Percentiles rank a stretch among this genome's conserved stretches.
Evolutionary conservation across 2,113 vertebrate genomes (phyloP).

Genomic region (Chionis minor): DNA sequence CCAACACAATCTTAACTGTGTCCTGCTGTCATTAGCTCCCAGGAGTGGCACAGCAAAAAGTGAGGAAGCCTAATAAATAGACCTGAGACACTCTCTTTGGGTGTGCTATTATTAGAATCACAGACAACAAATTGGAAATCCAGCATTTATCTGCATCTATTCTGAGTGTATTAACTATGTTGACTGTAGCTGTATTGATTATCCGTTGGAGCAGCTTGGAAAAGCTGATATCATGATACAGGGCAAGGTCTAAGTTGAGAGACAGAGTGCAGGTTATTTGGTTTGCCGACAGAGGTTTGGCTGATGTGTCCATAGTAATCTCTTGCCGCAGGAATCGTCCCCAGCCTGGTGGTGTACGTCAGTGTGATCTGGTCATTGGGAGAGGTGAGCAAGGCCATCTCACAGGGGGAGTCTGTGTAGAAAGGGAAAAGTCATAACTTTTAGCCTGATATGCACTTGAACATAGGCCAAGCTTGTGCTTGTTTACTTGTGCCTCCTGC

Average conservation of each 20-base stretch:
- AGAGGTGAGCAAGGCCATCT: not conserved
- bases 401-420: not conserved
- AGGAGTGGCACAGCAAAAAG: not conserved
- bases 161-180: not conserved
- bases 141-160: slow-evolving; percentile 25
- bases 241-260: not conserved
- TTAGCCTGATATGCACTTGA: not conserved
- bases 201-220: not conserved
- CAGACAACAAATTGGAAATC: not conserved
- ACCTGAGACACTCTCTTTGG: not conserved
- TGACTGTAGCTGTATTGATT: slow-evolving; percentile 27
- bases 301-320: accelerated
- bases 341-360: not conserved
- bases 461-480: not conserved
- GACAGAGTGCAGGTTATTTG: not conserved
- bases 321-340: not conserved
- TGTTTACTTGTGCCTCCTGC: not conserved
- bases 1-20: not conserved
- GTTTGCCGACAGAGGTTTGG: not conserved
- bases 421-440: not conserved
- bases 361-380: not conserved
- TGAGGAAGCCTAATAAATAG: not conserved
- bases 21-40: not conserved
- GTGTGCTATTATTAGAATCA: slow-evolving; percentile 31
- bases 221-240: not conserved